Evolutionary conservation across 2,113 vertebrate genomes (phyloP), one percentile per base, ranked within the genome.

Genomic region (Gadus macrocephalus): DNA sequence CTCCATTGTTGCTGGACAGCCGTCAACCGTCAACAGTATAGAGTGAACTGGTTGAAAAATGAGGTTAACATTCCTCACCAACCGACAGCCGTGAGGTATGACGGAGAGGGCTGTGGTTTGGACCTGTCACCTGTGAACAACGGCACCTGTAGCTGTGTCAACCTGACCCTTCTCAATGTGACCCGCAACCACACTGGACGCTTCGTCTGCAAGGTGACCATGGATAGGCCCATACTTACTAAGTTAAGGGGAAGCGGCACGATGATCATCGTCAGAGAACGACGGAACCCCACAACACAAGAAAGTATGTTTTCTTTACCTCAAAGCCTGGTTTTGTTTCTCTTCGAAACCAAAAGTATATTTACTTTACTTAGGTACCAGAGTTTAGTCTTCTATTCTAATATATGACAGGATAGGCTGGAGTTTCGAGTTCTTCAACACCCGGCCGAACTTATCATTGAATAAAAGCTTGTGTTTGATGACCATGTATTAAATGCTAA

Each of bases 11-110:
- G 82, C 77, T 75, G 77, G 73, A 4, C 1, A 1, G 0, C 0
- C 0, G 6, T 6, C 31, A 35, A 0, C 0, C 0, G 2, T 2
- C 22, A 25, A 0, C 56, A 15, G 71, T 0, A 5, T 0, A 0
- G 0, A 15, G 1, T 81, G 19, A 0, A 0, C 0, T 84, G 82
- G 82, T 0, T 69, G 0, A 83, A 79, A 69, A 63, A 69, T 61
- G 0, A 35, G 20, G 62, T 38, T 7, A 22, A 0, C 0, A 0
- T 2, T 64, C 3, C 6, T 1, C 19, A 42, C 17, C 5, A 19
- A 16, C 7, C 0, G 4, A 16, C 31, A 1, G 9, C 0, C 0
- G 1, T 15, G 0, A 1, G 0, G 0, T 31, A 55, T 0, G 1
- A 0, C 1, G 35, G 0, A 0, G 28, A 5, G 38, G 0, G 0